Conservation (phyloP, 2,888 invertebrate genomes). For the Petrolisthes manimaculis region DNA sequence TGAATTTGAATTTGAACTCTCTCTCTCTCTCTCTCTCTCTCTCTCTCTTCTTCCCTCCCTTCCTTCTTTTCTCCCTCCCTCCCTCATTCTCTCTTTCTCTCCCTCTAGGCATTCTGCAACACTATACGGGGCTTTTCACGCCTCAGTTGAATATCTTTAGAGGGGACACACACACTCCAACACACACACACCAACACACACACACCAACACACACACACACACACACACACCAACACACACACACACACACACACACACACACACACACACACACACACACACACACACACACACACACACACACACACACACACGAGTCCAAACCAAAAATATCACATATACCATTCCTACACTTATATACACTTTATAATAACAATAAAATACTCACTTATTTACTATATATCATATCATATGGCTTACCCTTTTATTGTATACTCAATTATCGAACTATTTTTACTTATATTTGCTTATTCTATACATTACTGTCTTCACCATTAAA, state of each 20-base stretch:
- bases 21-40: background rate
- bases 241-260: background rate
- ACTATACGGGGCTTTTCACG: no score
- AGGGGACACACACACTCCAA: background rate
- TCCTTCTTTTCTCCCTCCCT: background rate
- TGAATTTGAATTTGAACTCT: background rate
- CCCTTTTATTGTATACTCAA: no score
- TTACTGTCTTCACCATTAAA: no score
- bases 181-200: no score
- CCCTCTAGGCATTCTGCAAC: background rate
- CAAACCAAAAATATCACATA: background rate
- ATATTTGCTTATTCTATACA: no score
- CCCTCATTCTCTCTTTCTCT: background rate
- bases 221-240: background rate
- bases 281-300: background rate
- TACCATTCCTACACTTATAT: background rate
- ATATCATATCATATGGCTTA: no score
- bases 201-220: slow-evolving; percentile 9
- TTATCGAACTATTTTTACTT: no score
- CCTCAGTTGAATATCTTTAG: background rate
- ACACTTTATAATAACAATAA: background rate
- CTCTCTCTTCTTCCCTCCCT: slow-evolving; percentile 11
- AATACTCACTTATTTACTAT: no score
- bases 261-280: slow-evolving; percentile 16
- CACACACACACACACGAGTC: no score